A percentile compares a stretch with the other conserved stretches of the same genome.
Conservation (phyloP, 2,888 invertebrate genomes). For the Operophtera brumata region DNA sequence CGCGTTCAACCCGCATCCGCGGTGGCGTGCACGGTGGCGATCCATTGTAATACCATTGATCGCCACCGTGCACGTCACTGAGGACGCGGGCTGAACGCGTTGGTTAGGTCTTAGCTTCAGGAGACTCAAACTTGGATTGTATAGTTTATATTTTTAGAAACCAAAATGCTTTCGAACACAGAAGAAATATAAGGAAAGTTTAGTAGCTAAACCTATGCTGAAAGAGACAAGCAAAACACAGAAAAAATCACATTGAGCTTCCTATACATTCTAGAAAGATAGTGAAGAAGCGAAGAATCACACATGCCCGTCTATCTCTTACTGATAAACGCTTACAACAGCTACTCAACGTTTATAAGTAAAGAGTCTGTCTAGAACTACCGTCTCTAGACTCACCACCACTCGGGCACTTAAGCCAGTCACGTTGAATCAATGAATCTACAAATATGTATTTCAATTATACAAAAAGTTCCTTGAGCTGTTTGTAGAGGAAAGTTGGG, state of each 20-base stretch:
- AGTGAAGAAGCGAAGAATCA: constrained; percentile 52
- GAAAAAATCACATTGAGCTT: constrained; percentile 32
- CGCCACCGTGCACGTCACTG: too few relatives aligned
- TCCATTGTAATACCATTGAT: too few relatives aligned
- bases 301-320: constrained; percentile 54
- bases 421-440: constrained; percentile 80
- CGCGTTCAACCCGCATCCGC: too few relatives aligned
- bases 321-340: constrained; percentile 4
- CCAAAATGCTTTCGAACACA: constrained; percentile 32
- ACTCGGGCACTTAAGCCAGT: constrained; percentile 78
- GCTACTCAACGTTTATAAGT: constrained; percentile 8
- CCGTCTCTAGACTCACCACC: constrained; percentile 77
- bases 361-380: constrained; percentile 63
- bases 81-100: too few relatives aligned
- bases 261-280: constrained; percentile 48
- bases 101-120: too few relatives aligned
- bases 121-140: too few relatives aligned
- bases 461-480: constrained; percentile 35
- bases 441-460: constrained; percentile 62
- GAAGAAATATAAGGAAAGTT: constrained; percentile 4
- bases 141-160: constrained; percentile 4
- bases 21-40: too few relatives aligned
- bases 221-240: constrained; percentile 39
- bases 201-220: constrained; percentile 32
- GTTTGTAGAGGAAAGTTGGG: constrained; percentile 36